Conservation (phyloP, 2,113 vertebrate species). For the Brienomyrus longianalis region DNA sequence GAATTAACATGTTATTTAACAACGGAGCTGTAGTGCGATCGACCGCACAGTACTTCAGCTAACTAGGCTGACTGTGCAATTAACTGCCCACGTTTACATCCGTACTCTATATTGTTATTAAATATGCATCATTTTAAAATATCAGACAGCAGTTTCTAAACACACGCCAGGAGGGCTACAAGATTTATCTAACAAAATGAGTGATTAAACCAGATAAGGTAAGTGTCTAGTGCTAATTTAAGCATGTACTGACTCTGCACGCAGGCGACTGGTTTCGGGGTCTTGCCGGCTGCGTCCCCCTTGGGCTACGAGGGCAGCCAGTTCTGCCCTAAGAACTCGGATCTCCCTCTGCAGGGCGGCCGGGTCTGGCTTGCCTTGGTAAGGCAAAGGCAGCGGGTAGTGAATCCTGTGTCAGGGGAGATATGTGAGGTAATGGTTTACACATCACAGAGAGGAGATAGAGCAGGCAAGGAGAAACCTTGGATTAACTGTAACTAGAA, state of each 20-base stretch:
- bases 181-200: background rate
- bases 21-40: background rate
- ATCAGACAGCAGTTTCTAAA: background rate
- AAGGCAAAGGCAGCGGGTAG: slow-evolving; percentile 83
- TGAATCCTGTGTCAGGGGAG: slow-evolving; percentile 68
- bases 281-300: slow-evolving; percentile 53
- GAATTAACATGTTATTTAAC: background rate
- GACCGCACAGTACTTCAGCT: background rate
- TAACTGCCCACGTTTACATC: background rate
- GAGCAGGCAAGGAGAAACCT: background rate
- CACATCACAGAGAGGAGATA: background rate
- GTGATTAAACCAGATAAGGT: background rate
- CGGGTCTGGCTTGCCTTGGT: slow-evolving; percentile 76
- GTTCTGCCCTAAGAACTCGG: slow-evolving; percentile 67
- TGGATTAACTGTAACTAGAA: background rate
- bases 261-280: slow-evolving; percentile 62
- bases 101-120: background rate
- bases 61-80: background rate
- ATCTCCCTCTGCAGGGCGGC: slow-evolving; percentile 73
- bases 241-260: slow-evolving; percentile 62
- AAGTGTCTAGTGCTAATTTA: background rate
- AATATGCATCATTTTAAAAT: background rate
- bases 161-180: background rate
- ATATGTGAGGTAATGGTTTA: background rate
- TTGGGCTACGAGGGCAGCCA: slow-evolving; percentile 51